Evolutionary conservation across 2,113 vertebrate genomes (phyloP), one percentile per base, ranked within the genome.

Genomic region (Rana temporaria): DNA sequence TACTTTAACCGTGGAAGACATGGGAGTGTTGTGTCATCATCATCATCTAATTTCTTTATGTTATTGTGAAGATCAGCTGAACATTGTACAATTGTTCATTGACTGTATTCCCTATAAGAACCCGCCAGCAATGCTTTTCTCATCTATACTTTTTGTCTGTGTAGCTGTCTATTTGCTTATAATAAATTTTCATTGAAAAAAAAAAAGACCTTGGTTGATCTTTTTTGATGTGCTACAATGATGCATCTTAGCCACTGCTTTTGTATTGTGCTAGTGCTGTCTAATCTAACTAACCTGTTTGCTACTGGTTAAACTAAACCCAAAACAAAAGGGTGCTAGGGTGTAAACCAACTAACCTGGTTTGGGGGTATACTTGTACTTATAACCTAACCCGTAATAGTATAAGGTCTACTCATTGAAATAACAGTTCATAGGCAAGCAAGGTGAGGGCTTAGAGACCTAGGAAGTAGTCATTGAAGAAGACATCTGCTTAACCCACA

Each of bases 261-360:
- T 12, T 78, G 17, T 22, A 16, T 15, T 15, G 24, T 34, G 12
- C 14, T 63, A 62, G 42, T 18, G 34, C 32, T 26, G 20, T 69
- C 52, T 62, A 53, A 68, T 71, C 2, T 15, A 9, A 57, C 48
- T 55, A 82, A 82, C 70, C 24, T 18, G n/a, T 59, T 84, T 86
- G 87, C 86, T 87, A 88, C 87, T 87, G 87, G 82, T 88, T 88
- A 81, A 85, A 88, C 84, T 87, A 87, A 88, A 85, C 85, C 48
- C 2, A 20, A 6, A 74, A 59, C 30, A n/a, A 34, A 64, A 30
- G n/a, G 34, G 22, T 12, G 16, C 1, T 81, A 80, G 26, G 18
- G 68, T 17, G 14, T 20, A 26, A 24, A 65, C 38, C 15, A 60
- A 71, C 67, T 70, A 80, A 80, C 55, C 30, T 75, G n/a, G 56